These are phyloP conservation scores for Eurytemora carolleeae DNA, from an alignment of 1,140 invertebrate genomes.

Conservation along the genomic window DNA sequence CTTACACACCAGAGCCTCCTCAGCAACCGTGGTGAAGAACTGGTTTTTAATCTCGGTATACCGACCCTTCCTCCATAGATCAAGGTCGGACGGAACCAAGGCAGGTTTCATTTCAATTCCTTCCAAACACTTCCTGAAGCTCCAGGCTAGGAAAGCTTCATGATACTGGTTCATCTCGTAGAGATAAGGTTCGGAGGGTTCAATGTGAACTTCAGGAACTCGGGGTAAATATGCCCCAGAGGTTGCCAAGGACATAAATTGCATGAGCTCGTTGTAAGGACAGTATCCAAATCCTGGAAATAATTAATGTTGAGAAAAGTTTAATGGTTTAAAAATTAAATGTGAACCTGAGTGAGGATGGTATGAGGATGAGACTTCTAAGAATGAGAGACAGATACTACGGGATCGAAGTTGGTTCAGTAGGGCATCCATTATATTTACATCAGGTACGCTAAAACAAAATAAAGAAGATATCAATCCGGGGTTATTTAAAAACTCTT, in stretches of 20 bases:
- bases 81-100: background rate
- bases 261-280: conserved; percentile 45
- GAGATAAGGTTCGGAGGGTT: conserved; percentile 21
- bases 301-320: background rate
- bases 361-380: conserved; percentile 47
- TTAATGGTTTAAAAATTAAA: conserved; percentile 16
- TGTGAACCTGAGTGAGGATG: conserved; percentile 36
- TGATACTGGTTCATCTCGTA: conserved; percentile 47
- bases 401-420: conserved; percentile 50
- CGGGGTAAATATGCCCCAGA: conserved; percentile 44
- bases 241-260: conserved; percentile 55
- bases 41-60: background rate
- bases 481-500: no score
- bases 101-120: conserved; percentile 2
- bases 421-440: conserved; percentile 46
- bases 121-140: conserved; percentile 34
- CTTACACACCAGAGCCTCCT: background rate
- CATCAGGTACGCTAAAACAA: conserved; percentile 39
- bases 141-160: conserved; percentile 49
- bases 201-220: conserved; percentile 24
- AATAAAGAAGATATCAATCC: no score
- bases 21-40: background rate
- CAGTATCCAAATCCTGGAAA: conserved; percentile 18
- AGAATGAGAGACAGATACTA: conserved; percentile 55
- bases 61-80: background rate